Conservation (phyloP, 1,140 invertebrate species). For the Drosophila gunungcola region DNA sequence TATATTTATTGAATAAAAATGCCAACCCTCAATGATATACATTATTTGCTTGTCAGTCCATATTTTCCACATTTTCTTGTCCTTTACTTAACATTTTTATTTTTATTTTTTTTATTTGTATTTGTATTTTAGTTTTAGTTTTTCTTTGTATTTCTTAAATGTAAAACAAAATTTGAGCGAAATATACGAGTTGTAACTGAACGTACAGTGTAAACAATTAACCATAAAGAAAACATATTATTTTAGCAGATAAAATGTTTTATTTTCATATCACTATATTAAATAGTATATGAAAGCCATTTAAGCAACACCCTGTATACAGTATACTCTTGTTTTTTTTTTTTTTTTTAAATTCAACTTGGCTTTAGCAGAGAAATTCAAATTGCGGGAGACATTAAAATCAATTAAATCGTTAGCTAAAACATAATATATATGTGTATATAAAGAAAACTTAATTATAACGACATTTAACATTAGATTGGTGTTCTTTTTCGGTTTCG, state of each 20-base stretch:
- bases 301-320: slow-evolving; percentile 78
- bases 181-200: slow-evolving; percentile 71
- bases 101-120: slow-evolving; percentile 14
- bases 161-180: slow-evolving; percentile 78
- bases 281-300: slow-evolving; percentile 52
- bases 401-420: slow-evolving; percentile 67
- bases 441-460: slow-evolving; percentile 76
- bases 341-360: slow-evolving; percentile 62
- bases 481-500: slow-evolving; percentile 57
- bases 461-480: slow-evolving; percentile 82
- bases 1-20: slow-evolving; percentile 51
- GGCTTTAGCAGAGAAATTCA: slow-evolving; percentile 58
- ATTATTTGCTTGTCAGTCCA: slow-evolving; percentile 77
- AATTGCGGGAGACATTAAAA: slow-evolving; percentile 43
- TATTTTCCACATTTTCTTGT: slow-evolving; percentile 45
- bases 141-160: slow-evolving; percentile 39
- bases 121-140: slow-evolving; percentile 15
- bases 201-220: slow-evolving; percentile 65
- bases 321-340: slow-evolving; percentile 24
- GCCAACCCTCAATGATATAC: slow-evolving; percentile 71
- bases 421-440: slow-evolving; percentile 64
- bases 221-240: slow-evolving; percentile 65
- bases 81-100: slow-evolving; percentile 52
- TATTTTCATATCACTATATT: slow-evolving; percentile 23
- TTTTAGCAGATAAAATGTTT: slow-evolving; percentile 46